Percentiles rank a stretch among this genome's conserved stretches.
Conservation (phyloP, 2,888 invertebrate genomes). For the Lasioglossum lativentre region DNA sequence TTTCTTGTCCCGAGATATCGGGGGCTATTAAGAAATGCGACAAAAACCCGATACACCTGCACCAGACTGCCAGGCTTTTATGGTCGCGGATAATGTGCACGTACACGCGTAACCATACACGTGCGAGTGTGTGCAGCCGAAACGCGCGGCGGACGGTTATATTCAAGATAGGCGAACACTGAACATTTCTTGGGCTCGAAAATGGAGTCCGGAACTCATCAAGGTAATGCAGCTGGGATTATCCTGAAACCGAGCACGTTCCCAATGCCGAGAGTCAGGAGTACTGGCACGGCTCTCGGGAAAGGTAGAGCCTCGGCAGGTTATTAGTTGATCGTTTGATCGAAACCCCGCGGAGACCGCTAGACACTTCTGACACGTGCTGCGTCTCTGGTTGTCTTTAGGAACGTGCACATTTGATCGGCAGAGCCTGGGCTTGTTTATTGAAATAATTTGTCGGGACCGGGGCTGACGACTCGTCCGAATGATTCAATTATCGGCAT, state of each 20-base stretch:
- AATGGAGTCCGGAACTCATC: slow-evolving; percentile 81
- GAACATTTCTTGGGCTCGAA: slow-evolving; percentile 62
- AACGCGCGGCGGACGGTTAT: slow-evolving; percentile 59
- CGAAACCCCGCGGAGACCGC: slow-evolving; percentile 78
- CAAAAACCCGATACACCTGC: neutral
- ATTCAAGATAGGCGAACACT: slow-evolving; percentile 65
- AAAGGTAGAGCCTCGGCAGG: slow-evolving; percentile 75
- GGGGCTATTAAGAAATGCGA: neutral
- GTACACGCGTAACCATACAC: slow-evolving; percentile 42
- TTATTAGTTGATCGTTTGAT: slow-evolving; percentile 84
- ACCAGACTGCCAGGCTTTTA: neutral
- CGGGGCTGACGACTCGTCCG: neutral
- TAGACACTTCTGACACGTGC: slow-evolving; percentile 65
- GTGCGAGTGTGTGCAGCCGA: slow-evolving; percentile 66
- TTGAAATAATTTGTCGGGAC: slow-evolving; percentile 40
- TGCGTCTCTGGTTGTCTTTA: slow-evolving; percentile 44
- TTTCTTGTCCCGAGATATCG: neutral
- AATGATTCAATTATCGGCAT: neutral
- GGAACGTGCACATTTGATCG: neutral
- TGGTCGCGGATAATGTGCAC: slow-evolving; percentile 25
- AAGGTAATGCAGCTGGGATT: slow-evolving; percentile 84
- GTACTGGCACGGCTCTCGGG: slow-evolving; percentile 70
- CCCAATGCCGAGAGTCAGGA: slow-evolving; percentile 71
- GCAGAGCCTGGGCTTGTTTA: slow-evolving; percentile 11
- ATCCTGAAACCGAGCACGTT: slow-evolving; percentile 78